Evolutionary conservation across 2,797 vertebrate genomes (phyloP), one percentile per base, ranked within the genome.

Genomic region (Delichon dasypus): DNA sequence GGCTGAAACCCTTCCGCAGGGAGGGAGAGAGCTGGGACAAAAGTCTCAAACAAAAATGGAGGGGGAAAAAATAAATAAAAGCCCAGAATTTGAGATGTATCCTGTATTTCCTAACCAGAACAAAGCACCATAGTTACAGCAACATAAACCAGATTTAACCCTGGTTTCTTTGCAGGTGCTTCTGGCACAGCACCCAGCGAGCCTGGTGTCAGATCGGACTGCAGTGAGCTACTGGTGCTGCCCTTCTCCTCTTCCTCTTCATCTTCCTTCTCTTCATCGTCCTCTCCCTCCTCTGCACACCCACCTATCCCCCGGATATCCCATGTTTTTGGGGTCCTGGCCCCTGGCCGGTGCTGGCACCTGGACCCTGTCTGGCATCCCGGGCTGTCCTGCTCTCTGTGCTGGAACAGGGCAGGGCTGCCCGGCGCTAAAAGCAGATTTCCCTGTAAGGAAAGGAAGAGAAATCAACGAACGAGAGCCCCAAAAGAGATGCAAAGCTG

Each of bases 1-100:
- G 23, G 2, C 16, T 1, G 17, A 51, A 82, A 58, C 25, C 12
- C 18, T 32, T n/a, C 5, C 1, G 8, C 60, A 4, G 0, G 0
- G 18, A 45, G 17, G 32, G 25, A 16, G n/a, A 48, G 61, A 5
- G 9, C 40, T 23, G 82, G 62, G 36, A 8, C 15, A 25, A 11
- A 71, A 80, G 11, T 14, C 22, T 34, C 34, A 7, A 50, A 47
- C 2, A 19, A 19, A 61, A 34, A 4, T 15, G 1, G 36, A 10
- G 36, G 36, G 36, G 36, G 1, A 19, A 36, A 40, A 14, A 36
- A 27, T 17, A 40, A 26, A 44, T 19, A 18, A 44, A 44, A 44
- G 15, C 40, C 40, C 4, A 58, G 9, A 48, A 54, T 70, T 48
- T 23, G 60, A 76, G 51, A 16, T 26, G 23, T 7, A 20, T 15